phyloP scores from a whole-genome alignment of 1,140 invertebrate species.

The Luehdorfia chinensis region DNA sequence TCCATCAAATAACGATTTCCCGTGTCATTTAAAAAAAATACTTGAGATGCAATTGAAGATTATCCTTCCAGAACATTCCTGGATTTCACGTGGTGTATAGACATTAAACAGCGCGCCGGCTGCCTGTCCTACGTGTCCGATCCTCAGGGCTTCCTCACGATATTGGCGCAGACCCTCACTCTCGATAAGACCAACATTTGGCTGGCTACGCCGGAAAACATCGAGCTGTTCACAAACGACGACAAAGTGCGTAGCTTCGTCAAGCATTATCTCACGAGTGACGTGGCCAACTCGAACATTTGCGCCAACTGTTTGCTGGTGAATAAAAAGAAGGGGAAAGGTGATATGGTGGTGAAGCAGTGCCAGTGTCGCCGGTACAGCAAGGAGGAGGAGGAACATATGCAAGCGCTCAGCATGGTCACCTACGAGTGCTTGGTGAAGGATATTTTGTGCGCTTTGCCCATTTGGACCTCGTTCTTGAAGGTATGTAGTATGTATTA shows the following conservation, averaged over 20 bases:
- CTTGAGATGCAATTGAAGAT: too few species aligned
- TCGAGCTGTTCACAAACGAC: constrained; percentile 83
- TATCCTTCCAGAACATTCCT: constrained; percentile 81
- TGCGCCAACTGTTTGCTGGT: constrained; percentile 50
- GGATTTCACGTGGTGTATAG: constrained; percentile 83
- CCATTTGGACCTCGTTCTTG: constrained; percentile 84
- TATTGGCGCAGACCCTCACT: constrained; percentile 89
- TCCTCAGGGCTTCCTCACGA: constrained; percentile 90
- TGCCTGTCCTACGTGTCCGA: constrained; percentile 93
- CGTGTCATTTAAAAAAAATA: too few species aligned
- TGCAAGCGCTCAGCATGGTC: constrained; percentile 85
- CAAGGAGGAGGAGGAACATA: constrained; percentile 66
- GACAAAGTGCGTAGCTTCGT: constrained; percentile 81
- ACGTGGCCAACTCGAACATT: constrained; percentile 15
- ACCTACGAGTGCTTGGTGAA: constrained; percentile 92
- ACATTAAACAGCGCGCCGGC: constrained; percentile 93
- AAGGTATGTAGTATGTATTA: too few species aligned
- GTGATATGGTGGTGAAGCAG: constrained; percentile 27
- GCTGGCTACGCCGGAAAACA: constrained; percentile 79
- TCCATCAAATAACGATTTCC: too few species aligned
- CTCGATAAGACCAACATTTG: constrained; percentile 86
- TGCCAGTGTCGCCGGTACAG: constrained; percentile 43
- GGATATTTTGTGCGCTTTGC: constrained; percentile 89
- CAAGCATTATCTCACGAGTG: constrained; percentile 78
- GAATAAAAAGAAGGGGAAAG: constrained; percentile 30